Evolutionary conservation across 1,140 invertebrate species (phyloP).

Genomic region (Plodia interpunctella): DNA sequence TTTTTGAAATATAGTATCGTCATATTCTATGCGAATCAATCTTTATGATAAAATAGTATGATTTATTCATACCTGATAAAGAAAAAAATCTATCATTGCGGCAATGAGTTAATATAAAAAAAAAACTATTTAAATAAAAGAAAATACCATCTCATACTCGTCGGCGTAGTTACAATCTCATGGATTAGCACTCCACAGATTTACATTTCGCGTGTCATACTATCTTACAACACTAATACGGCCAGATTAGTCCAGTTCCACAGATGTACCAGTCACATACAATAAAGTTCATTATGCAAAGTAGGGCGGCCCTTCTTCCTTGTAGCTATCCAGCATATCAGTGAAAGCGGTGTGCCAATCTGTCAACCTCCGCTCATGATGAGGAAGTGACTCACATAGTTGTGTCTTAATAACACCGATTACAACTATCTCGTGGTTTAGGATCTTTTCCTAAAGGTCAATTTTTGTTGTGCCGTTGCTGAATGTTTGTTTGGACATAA

Average conservation of each 20-base stretch:
- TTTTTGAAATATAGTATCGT: too few species aligned
- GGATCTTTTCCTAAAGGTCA: not conserved
- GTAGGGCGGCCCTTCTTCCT: constrained; percentile 49
- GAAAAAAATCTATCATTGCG: too few species aligned
- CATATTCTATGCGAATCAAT: too few species aligned
- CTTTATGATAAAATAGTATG: too few species aligned
- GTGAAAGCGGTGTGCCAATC: constrained; percentile 48
- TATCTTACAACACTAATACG: not conserved
- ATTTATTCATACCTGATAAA: too few species aligned
- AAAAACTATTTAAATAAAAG: too few species aligned
- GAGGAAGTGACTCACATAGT: constrained; percentile 38
- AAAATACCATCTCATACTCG: too few species aligned
- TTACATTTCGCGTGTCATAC: not conserved
- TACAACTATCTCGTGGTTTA: not conserved
- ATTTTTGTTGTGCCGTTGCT: too few species aligned
- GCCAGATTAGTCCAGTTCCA: not conserved
- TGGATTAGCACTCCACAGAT: too few species aligned
- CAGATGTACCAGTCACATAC: constrained; percentile 11
- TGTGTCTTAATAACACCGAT: constrained; percentile 20
- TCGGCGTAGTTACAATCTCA: too few species aligned
- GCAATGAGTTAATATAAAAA: too few species aligned
- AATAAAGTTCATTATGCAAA: constrained; percentile 43
- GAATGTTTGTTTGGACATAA: too few species aligned
- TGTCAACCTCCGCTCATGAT: constrained; percentile 39
- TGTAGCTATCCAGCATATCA: constrained; percentile 49